These are phyloP conservation scores for Corythornis cristatus DNA, from an alignment of 2,113 vertebrate species.

Conservation along the genomic window DNA sequence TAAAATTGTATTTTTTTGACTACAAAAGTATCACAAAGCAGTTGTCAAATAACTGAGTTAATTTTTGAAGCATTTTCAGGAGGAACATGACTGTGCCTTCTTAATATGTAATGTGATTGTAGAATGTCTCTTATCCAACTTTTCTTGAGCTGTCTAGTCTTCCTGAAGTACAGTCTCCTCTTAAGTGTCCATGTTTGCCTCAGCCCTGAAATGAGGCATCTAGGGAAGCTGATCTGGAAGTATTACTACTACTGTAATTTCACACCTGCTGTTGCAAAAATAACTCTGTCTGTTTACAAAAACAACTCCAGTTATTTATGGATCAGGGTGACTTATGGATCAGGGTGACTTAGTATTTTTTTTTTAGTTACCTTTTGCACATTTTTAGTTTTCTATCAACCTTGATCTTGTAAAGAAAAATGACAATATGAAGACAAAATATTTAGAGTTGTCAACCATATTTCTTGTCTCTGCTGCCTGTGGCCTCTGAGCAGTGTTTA, in stretches of 20 bases:
- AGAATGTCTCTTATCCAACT: background rate
- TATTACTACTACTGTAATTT: constrained; percentile 52
- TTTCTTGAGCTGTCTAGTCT: background rate
- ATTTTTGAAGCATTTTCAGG: background rate
- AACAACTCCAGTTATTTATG: constrained; percentile 45
- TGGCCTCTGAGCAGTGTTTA: background rate
- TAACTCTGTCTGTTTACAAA: constrained; percentile 49
- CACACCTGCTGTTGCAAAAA: constrained; percentile 53
- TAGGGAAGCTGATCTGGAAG: constrained; percentile 29
- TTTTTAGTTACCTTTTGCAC: background rate
- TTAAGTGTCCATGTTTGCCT: background rate
- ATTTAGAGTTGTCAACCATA: background rate
- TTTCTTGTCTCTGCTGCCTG: background rate
- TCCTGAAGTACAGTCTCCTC: background rate
- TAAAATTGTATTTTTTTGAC: background rate
- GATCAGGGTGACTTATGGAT: constrained; percentile 27
- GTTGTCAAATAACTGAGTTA: background rate
- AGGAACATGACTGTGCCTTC: background rate
- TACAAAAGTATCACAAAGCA: background rate
- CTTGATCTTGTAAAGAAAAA: background rate
- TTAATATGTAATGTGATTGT: background rate
- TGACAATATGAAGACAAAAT: background rate
- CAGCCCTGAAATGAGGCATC: background rate
- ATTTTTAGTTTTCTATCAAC: background rate
- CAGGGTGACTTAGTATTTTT: constrained; percentile 32